These are phyloP conservation scores for Lethenteron reissneri DNA, from an alignment of 2,113 vertebrate genomes.

Conservation along the genomic window DNA sequence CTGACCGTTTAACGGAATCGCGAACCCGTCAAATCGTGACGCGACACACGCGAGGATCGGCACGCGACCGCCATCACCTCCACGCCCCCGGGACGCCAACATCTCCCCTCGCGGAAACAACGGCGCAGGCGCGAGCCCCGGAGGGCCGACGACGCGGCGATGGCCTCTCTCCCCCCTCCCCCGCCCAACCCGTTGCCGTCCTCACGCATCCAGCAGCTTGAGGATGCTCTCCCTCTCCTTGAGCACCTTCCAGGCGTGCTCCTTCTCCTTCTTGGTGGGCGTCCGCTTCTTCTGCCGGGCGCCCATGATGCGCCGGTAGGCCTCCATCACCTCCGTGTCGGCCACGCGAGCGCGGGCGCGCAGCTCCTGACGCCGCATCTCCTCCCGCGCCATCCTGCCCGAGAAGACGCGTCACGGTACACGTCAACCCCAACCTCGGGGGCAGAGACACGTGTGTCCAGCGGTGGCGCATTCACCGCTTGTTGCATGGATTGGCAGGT, in stretches of 20 bases:
- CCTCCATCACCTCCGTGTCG: slow-evolving; percentile 92
- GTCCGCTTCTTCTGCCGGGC: slow-evolving; percentile 94
- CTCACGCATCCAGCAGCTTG: slow-evolving; percentile 60
- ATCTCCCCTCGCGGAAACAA: no score
- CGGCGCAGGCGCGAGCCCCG: no score
- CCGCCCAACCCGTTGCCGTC: neutral
- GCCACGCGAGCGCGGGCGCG: slow-evolving; percentile 76
- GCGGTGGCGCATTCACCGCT: no score
- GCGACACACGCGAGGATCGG: no score
- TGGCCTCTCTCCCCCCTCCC: neutral
- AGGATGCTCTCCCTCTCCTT: slow-evolving; percentile 91
- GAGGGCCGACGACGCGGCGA: no score
- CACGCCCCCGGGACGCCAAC: no score
- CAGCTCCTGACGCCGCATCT: slow-evolving; percentile 76
- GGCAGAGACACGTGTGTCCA: no score
- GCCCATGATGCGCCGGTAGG: slow-evolving; percentile 97
- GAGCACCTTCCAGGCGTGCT: slow-evolving; percentile 87
- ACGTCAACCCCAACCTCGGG: no score
- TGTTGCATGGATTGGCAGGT: no score
- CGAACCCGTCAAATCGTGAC: no score
- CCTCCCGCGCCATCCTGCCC: slow-evolving; percentile 62
- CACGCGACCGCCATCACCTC: no score
- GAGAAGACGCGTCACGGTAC: neutral
- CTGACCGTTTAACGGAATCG: no score
- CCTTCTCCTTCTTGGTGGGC: slow-evolving; percentile 90